Base-by-base conservation (phyloP, 2,797 vertebrate species). In the Scomberomorus guttatus region DNA sequence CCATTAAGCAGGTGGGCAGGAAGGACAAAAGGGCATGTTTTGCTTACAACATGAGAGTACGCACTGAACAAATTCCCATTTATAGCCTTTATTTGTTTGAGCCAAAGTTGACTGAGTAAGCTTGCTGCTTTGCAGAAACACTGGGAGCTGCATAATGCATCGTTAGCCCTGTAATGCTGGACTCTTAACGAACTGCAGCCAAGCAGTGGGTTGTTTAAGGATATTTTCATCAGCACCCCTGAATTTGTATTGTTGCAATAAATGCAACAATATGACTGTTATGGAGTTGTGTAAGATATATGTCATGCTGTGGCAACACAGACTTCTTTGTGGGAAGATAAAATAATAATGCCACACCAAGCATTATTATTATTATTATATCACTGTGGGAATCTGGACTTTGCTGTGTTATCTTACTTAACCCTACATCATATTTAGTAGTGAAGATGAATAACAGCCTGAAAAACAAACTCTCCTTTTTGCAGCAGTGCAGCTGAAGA, bases 1-100 rank as follows among this genome's bases (percentile, higher is more conserved):
- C 61, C 70, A 86, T 84, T 75, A 81, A 64, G 72, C 83, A 89
- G 82, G 79, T 84, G 83, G 84, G 65, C 77, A 56, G 72, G 63
- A 83, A 86, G 85, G 82, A 90, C 82, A 87, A 79, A 91, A 77
- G 83, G 80, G 69, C 62, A 77, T 34, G 77, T 61, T 87, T 80
- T 82, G 34, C 77, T 84, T 50, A 73, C 80, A 84, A 77, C 63
- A 66, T 58, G 52, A 69, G 64, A 80, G 66, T 13, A 69, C 54
- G 78, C 69, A 20, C 63, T 34, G 59, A 88, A 77, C 80, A 80
- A 56, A 84, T 78, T 79, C 70, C 55, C 75, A 60, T 79, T 81
- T 80, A 46, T 46, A 71, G 46, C 52, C 48, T 67, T 61, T 69
- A 75, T 85, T 76, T 72, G 80, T 81, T 75, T 48, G 54, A 67